These are phyloP conservation scores for Lanius collurio DNA, from an alignment of 2,113 vertebrate species.

Conservation along the genomic window DNA sequence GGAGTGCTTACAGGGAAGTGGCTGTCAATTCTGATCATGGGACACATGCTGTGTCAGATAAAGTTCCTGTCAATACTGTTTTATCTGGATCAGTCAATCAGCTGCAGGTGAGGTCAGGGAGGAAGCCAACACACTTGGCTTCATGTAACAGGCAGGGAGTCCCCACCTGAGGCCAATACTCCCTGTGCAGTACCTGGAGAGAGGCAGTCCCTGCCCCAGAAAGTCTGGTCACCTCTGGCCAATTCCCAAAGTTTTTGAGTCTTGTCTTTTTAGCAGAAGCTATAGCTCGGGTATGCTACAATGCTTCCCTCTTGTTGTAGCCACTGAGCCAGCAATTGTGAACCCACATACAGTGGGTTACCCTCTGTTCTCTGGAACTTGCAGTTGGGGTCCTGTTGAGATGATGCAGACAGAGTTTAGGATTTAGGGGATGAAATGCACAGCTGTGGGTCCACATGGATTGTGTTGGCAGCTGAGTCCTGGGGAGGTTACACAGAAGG, in stretches of 20 bases:
- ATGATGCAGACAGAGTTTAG: background rate
- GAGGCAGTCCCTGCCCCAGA: background rate
- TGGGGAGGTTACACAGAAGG: background rate
- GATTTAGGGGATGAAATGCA: background rate
- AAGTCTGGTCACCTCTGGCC: background rate
- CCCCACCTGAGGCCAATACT: background rate
- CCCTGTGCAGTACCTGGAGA: background rate
- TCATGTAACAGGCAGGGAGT: background rate
- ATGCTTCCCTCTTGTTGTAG: background rate
- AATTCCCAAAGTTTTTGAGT: background rate
- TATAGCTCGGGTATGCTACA: background rate
- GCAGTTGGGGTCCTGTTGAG: accelerated
- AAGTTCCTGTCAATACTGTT: background rate
- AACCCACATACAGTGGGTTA: too few species aligned
- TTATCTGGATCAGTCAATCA: background rate
- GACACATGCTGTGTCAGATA: accelerated
- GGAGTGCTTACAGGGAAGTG: background rate
- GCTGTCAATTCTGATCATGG: background rate
- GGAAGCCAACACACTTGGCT: background rate
- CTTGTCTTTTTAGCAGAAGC: background rate
- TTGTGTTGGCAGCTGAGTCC: background rate
- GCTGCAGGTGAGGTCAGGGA: background rate
- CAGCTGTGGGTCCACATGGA: accelerated
- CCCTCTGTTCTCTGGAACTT: background rate
- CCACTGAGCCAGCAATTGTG: too few species aligned